A percentile compares a stretch with the other conserved stretches of the same genome.
These are phyloP conservation scores for Lomographa bimaculata DNA, from an alignment of 2,888 invertebrate species.

Conservation along the genomic window DNA sequence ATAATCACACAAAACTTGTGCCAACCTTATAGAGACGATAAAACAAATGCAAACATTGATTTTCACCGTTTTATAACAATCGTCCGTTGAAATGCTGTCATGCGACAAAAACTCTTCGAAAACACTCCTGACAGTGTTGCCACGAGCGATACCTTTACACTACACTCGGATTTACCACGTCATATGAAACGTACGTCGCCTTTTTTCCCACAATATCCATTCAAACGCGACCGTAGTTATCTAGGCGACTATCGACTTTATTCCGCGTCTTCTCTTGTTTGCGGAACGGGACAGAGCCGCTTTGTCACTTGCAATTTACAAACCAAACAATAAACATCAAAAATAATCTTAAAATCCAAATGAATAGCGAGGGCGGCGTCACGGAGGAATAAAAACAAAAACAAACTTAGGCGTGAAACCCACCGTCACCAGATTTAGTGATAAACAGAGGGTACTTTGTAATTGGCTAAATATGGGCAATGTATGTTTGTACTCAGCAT, in stretches of 20 bases:
- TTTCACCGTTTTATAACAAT: constrained; percentile 55
- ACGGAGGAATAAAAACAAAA: constrained; percentile 50
- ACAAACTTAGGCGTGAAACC: constrained; percentile 36
- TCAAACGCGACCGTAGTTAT: constrained; percentile 34
- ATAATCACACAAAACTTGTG: too few relatives aligned
- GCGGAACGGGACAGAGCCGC: constrained; percentile 37
- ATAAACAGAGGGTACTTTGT: not conserved
- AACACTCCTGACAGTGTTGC: constrained; percentile 61
- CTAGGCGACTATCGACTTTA: constrained; percentile 26
- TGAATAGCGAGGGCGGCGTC: constrained; percentile 50
- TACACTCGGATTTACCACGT: constrained; percentile 62
- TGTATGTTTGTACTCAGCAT: too few relatives aligned
- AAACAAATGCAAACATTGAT: constrained; percentile 51
- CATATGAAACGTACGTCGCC: constrained; percentile 51
- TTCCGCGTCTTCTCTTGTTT: constrained; percentile 30
- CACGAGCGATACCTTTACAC: constrained; percentile 46
- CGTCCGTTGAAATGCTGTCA: constrained; percentile 53
- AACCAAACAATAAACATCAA: constrained; percentile 59
- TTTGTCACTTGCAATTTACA: constrained; percentile 49
- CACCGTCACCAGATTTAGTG: constrained; percentile 6
- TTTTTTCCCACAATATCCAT: constrained; percentile 45
- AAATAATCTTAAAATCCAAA: constrained; percentile 62
- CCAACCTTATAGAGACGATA: constrained; percentile 30
- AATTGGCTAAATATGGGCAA: too few relatives aligned
- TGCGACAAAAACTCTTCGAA: constrained; percentile 68